Evolutionary conservation across 1,140 invertebrate species (phyloP).

Genomic region (Zaprionus davidi): DNA sequence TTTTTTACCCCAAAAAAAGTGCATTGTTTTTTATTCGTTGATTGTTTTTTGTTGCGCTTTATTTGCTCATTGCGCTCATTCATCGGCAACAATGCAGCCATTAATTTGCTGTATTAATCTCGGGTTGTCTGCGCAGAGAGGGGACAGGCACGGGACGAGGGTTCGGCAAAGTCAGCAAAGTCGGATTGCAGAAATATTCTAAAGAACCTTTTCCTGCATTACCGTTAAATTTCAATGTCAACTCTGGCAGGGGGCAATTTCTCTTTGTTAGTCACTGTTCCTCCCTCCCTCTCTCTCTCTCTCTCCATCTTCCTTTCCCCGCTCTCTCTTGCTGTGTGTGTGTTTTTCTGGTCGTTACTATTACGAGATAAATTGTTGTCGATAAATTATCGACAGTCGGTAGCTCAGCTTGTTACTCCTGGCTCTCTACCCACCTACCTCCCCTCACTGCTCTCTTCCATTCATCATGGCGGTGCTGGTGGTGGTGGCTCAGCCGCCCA

Average conservation of each 20-base stretch:
- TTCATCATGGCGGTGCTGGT: conserved; percentile 7
- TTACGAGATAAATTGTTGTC: conserved; percentile 77
- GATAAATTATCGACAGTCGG: conserved; percentile 77
- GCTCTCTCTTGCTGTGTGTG: conserved; percentile 13
- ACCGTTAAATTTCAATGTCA: conserved; percentile 78
- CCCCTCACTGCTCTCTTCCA: conserved; percentile 8
- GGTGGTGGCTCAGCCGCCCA: conserved; percentile 26
- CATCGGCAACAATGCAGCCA: conserved; percentile 48
- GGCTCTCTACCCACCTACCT: conserved; percentile 18
- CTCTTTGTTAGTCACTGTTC: conserved; percentile 21
- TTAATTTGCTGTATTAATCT: conserved; percentile 78
- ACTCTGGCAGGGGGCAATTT: conserved; percentile 47
- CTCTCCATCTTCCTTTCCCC: not conserved
- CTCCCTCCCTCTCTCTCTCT: not conserved
- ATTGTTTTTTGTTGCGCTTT: conserved; percentile 15
- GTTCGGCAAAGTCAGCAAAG: conserved; percentile 17
- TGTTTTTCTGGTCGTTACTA: conserved; percentile 56
- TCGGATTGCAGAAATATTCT: conserved; percentile 44
- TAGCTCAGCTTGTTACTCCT: conserved; percentile 40
- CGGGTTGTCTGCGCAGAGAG: conserved; percentile 1
- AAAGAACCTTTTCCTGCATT: conserved; percentile 51
- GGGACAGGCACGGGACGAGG: not conserved
- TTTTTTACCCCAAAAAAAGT: conserved; percentile 28
- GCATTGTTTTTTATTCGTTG: conserved; percentile 31
- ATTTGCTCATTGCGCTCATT: conserved; percentile 22